phyloP scores from a whole-genome alignment of 2,113 vertebrate genomes.

The Irena cyanogastra region DNA sequence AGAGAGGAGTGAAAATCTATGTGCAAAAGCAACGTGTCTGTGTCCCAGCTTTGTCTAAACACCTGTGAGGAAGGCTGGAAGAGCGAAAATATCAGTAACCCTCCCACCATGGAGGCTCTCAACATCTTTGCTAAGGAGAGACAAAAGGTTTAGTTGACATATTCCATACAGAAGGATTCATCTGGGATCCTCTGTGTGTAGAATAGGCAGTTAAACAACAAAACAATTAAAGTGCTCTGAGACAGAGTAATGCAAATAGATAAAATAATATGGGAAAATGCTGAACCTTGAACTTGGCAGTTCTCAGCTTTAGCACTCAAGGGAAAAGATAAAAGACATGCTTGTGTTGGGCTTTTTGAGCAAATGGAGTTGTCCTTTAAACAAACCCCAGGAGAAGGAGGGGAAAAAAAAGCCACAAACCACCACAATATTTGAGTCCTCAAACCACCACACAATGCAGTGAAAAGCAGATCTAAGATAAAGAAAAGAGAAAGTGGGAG shows the following conservation, averaged over 20 bases:
- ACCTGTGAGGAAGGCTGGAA: neutral
- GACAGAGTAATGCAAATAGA: neutral
- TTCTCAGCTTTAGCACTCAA: constrained; percentile 30
- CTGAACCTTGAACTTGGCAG: constrained; percentile 54
- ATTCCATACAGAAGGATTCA: neutral
- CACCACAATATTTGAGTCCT: neutral
- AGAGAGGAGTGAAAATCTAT: neutral
- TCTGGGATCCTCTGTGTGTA: neutral
- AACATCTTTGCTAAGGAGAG: neutral
- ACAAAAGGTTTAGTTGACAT: neutral
- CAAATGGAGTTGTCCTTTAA: constrained; percentile 19
- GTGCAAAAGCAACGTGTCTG: fast-evolving
- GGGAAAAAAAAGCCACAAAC: neutral
- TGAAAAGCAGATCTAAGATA: neutral
- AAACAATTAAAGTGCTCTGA: neutral
- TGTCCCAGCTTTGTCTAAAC: neutral
- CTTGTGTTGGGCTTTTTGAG: neutral
- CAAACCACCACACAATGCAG: neutral
- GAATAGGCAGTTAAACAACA: neutral
- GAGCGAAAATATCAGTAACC: neutral
- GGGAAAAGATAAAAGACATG: constrained; percentile 48
- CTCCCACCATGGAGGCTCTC: neutral
- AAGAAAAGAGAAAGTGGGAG: neutral
- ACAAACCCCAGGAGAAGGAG: neutral
- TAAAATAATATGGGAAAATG: constrained; percentile 49